These are phyloP conservation scores for Mizuhopecten yessoensis DNA, from an alignment of 1,140 invertebrate genomes.

Conservation along the genomic window DNA sequence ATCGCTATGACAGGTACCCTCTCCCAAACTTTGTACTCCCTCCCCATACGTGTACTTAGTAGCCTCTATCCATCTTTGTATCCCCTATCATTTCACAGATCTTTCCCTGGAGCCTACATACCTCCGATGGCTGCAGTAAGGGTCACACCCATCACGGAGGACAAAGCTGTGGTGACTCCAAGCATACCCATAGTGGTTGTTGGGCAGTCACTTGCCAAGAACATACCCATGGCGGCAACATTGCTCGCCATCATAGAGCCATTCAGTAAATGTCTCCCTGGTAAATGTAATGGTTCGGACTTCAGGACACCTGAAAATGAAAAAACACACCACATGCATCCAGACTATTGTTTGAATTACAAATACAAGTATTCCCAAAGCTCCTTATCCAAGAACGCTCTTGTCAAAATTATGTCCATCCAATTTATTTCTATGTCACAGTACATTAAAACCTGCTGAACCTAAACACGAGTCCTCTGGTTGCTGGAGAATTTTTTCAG, in stretches of 20 bases:
- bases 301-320: conserved; percentile 87
- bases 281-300: conserved; percentile 91
- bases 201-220: conserved; percentile 87
- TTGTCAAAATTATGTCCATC: too few species aligned
- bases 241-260: conserved; percentile 88
- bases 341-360: too few species aligned
- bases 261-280: conserved; percentile 93
- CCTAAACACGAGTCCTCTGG: background rate
- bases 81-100: too few species aligned
- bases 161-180: conserved; percentile 89
- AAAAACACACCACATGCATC: conserved; percentile 37
- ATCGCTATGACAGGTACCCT: too few species aligned
- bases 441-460: too few species aligned
- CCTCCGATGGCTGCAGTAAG: conserved; percentile 95
- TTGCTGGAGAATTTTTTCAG: background rate
- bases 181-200: conserved; percentile 88
- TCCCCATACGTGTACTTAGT: too few species aligned
- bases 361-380: too few species aligned
- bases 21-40: too few species aligned
- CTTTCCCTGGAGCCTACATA: too few species aligned
- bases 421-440: too few species aligned
- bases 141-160: conserved; percentile 92
- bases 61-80: too few species aligned
- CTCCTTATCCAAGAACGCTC: too few species aligned
- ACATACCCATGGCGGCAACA: conserved; percentile 89